A percentile compares a stretch with the other conserved stretches of the same genome.
These are phyloP conservation scores for Panorpa germanica DNA, from an alignment of 2,888 invertebrate species.

Conservation along the genomic window DNA sequence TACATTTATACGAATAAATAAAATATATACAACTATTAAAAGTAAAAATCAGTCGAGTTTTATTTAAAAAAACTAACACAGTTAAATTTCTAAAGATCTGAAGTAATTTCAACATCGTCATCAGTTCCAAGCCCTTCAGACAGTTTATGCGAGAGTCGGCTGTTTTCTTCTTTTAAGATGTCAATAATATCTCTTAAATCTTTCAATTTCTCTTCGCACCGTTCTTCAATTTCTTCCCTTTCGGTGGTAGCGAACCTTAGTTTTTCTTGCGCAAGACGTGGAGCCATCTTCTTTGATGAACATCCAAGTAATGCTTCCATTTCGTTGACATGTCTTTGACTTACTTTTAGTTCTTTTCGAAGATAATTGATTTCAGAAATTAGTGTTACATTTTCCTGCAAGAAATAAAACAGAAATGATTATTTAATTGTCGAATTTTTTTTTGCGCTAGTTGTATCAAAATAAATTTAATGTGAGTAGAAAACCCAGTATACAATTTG, in stretches of 20 bases:
- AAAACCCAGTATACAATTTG: slow-evolving; percentile 10
- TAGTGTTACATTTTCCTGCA: slow-evolving; percentile 53
- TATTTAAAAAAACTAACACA: no score
- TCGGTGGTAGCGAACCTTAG: slow-evolving; percentile 38
- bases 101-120: no score
- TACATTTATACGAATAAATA: no score
- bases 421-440: no score
- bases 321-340: slow-evolving; percentile 43
- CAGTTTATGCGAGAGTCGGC: no score
- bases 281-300: slow-evolving; percentile 33
- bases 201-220: slow-evolving; percentile 9
- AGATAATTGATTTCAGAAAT: slow-evolving; percentile 60
- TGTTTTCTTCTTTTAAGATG: slow-evolving; percentile 10
- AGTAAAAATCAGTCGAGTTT: no score
- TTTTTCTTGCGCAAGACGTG: slow-evolving; percentile 39
- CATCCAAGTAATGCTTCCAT: slow-evolving; percentile 54
- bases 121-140: no score
- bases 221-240: slow-evolving; percentile 21
- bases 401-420: slow-evolving; percentile 11
- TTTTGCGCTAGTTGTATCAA: slow-evolving; percentile 9
- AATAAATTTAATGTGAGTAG: slow-evolving; percentile 9
- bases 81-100: no score
- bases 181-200: slow-evolving; percentile 9
- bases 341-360: slow-evolving; percentile 44
- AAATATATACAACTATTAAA: no score